A percentile compares a stretch with the other conserved stretches of the same genome.
These are phyloP conservation scores for Hypothenemus hampei DNA, from an alignment of 1,140 invertebrate genomes.

Conservation along the genomic window DNA sequence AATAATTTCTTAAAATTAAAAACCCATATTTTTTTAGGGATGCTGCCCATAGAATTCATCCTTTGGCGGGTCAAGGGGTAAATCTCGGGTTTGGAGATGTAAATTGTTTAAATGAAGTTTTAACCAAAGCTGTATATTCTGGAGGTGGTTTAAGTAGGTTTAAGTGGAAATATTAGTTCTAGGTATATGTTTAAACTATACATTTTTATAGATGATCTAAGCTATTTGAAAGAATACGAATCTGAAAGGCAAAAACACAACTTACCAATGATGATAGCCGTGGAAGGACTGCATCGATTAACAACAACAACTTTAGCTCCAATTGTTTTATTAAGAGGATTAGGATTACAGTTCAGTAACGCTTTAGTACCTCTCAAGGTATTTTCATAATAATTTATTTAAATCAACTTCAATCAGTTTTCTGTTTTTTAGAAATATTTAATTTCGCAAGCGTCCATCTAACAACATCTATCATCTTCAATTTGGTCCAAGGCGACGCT, in stretches of 20 bases:
- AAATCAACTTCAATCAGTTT: no score
- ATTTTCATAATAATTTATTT: no score
- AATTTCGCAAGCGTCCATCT: no score
- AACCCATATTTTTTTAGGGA: conserved; percentile 59
- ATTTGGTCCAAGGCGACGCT: no score
- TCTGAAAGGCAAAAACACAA: conserved; percentile 77
- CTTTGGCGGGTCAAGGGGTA: conserved; percentile 94
- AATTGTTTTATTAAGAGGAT: conserved; percentile 72
- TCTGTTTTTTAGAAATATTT: no score
- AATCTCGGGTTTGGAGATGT: conserved; percentile 97
- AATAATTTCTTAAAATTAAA: background rate
- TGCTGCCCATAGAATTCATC: conserved; percentile 94
- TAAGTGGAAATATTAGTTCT: no score
- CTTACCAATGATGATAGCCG: conserved; percentile 78
- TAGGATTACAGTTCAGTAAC: conserved; percentile 83
- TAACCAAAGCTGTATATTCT: conserved; percentile 64
- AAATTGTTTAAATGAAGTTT: conserved; percentile 58
- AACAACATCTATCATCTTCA: no score
- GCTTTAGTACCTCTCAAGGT: conserved; percentile 76
- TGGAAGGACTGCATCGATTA: conserved; percentile 83
- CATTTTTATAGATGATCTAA: conserved; percentile 55
- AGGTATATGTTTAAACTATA: no score
- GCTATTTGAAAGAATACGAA: conserved; percentile 81
- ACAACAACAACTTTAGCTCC: conserved; percentile 76
- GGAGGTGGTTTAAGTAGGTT: conserved; percentile 70